Evolutionary conservation across 2,797 vertebrate species (phyloP).

Genomic region (Chrysocyon brachyurus): DNA sequence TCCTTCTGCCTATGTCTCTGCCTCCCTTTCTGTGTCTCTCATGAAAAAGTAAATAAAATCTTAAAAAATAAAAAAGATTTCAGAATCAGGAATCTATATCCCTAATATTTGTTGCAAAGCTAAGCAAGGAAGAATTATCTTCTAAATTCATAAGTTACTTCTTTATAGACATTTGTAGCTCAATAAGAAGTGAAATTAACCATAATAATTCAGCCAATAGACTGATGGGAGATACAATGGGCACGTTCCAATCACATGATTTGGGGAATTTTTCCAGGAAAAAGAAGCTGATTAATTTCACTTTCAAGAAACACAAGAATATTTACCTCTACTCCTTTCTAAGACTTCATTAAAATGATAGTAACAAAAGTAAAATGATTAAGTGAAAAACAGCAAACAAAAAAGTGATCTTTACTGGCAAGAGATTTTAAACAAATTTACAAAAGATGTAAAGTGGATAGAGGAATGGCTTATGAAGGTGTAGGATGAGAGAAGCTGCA

Average conservation of each 20-base stretch:
- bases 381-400: background rate
- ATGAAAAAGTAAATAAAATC: too few relatives aligned
- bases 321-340: background rate
- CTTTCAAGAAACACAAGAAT: background rate
- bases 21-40: too few relatives aligned
- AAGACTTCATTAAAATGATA: background rate
- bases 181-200: background rate
- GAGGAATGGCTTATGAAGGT: background rate
- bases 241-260: background rate
- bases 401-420: background rate
- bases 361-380: background rate
- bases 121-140: background rate
- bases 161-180: background rate
- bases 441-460: background rate
- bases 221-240: background rate
- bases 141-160: background rate
- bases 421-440: background rate
- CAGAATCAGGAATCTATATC: background rate
- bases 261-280: background rate
- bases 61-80: too few relatives aligned
- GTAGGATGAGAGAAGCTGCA: background rate
- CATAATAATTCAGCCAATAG: background rate
- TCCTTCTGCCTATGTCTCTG: too few relatives aligned
- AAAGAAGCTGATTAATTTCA: background rate
- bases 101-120: background rate